Evolutionary conservation across 2,888 invertebrate species (phyloP), one percentile per base, ranked within the genome.

Genomic region (Limnephilus marmoratus): DNA sequence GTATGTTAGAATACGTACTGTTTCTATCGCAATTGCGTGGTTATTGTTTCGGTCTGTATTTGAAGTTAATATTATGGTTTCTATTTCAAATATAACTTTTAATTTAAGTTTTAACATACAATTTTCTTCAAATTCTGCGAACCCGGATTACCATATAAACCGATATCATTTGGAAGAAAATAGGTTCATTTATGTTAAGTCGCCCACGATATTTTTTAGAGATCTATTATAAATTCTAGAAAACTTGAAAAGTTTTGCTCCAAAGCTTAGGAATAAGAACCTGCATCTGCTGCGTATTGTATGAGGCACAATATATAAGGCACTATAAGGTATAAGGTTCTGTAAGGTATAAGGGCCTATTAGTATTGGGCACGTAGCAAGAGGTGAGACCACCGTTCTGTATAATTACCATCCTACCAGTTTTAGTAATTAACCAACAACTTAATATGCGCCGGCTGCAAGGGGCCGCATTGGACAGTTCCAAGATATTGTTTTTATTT

Each of bases 341-440:
- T 45, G 45, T 53, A 53, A 53, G 31, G 83, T 83, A 83, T 34
- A 41, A n/a, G 83, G 11, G 24, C 18, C 83, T 37, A 83, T 83
- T 83, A 83, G 83, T 34, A 83, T 34, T 34, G 18, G 37, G 37
- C 83, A 41, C 31, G 83, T 34, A 83, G 83, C 24, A 18, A 34
- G 41, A 83, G 83, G 83, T 83, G 83, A 83, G 83, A 83, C 83
- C 83, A 83, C 83, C 37, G 83, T 41, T 83, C 83, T 34, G 83
- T 83, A 34, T 83, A 37, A 83, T 83, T 83, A 83, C 83, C 83
- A 83, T 83, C 83, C 83, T 68, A 83, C 83, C 83, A 34, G 83
- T 41, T 83, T 31, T n/a, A 83, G 83, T 83, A 83, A 83, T 83
- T 83, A 83, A 83, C 83, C 24, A 83, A 83, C 83, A 83, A 83